Percentiles rank a stretch among this genome's conserved stretches.
phyloP scores from a whole-genome alignment of 2,797 vertebrate species.

The Ceryle rudis region DNA sequence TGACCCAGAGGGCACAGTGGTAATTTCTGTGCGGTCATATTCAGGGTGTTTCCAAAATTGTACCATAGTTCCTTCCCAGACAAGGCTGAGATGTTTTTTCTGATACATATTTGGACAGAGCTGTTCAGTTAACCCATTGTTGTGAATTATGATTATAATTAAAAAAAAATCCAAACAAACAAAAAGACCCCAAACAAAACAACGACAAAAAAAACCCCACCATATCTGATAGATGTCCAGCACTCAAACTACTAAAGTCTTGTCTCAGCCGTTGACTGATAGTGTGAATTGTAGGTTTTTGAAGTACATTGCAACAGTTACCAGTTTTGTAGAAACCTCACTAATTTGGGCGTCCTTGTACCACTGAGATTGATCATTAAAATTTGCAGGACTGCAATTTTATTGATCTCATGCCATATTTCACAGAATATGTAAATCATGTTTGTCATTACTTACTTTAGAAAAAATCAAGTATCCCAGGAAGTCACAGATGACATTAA shows the following conservation, averaged over 20 bases:
- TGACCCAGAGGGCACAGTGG: background rate
- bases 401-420: background rate
- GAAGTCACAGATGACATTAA: background rate
- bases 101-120: background rate
- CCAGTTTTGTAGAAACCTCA: background rate
- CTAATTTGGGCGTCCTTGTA: background rate
- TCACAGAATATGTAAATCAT: background rate
- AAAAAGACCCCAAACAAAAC: background rate
- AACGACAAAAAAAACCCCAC: no score
- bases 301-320: background rate
- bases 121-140: background rate
- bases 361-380: background rate
- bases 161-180: background rate
- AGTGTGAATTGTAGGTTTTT: background rate
- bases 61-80: background rate
- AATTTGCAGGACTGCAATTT: background rate
- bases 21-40: background rate
- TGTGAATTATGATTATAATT: background rate
- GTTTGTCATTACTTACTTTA: background rate
- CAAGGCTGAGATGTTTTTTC: background rate
- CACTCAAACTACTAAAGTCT: background rate
- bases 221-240: background rate
- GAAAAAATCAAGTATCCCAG: background rate
- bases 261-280: background rate
- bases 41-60: background rate